Evolutionary conservation across 1,140 invertebrate genomes (phyloP).

Genomic region (Lepidurus couesii): DNA sequence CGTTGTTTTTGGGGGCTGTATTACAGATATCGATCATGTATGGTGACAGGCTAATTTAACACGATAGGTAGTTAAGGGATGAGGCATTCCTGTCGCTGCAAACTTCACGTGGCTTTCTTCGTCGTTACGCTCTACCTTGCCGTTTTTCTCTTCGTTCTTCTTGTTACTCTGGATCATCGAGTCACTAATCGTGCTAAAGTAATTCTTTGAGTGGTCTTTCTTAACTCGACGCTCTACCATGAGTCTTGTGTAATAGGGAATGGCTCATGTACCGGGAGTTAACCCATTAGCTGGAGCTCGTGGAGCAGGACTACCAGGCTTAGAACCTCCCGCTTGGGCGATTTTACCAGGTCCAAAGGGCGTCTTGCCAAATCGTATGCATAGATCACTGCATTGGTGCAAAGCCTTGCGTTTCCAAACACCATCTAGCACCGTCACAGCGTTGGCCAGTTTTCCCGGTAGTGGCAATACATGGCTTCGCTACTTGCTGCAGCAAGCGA

Average conservation of each 20-base stretch:
- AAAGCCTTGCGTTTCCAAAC: not conserved
- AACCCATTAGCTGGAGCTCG: not conserved
- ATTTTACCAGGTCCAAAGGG: not conserved
- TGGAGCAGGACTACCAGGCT: not conserved
- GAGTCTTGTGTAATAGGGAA: no score
- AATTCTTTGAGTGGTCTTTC: not conserved
- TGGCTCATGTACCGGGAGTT: not conserved
- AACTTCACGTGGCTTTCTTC: conserved; percentile 8
- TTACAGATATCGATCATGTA: not conserved
- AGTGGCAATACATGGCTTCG: conserved; percentile 45
- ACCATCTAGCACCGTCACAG: conserved; percentile 26
- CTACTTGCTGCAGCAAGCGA: conserved; percentile 42
- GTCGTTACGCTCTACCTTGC: not conserved
- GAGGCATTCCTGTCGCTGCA: not conserved
- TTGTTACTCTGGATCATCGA: not conserved
- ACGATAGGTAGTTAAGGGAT: not conserved
- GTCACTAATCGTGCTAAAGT: not conserved
- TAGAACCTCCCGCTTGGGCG: not conserved
- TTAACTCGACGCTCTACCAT: no score
- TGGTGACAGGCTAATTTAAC: not conserved
- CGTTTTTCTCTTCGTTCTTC: not conserved
- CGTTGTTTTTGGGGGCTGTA: no score
- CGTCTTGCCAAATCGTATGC: not conserved
- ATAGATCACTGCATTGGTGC: not conserved
- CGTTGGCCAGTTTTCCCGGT: conserved; percentile 43